These are phyloP conservation scores for Microctonus brassicae DNA, from an alignment of 2,888 invertebrate species.

Conservation along the genomic window DNA sequence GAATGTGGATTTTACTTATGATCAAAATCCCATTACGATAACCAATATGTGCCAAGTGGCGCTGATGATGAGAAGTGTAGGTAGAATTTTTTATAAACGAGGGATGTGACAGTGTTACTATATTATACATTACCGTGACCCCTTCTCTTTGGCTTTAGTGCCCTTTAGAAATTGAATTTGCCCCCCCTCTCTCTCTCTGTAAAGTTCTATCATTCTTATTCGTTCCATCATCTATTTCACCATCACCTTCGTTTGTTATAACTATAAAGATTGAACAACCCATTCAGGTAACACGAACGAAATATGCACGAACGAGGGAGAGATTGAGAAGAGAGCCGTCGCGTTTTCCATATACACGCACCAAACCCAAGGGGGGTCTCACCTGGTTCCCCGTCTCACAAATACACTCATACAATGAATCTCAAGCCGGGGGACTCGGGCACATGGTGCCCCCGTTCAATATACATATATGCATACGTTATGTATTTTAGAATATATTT, in stretches of 20 bases:
- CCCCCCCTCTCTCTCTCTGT: too few species aligned
- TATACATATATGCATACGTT: conserved; percentile 59
- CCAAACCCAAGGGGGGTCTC: conserved; percentile 56
- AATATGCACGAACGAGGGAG: conserved; percentile 24
- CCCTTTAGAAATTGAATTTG: too few species aligned
- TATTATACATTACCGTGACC: background rate
- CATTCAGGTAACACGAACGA: conserved; percentile 57
- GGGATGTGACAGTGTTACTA: conserved; percentile 1
- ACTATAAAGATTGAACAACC: conserved; percentile 28
- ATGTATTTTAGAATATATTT: conserved; percentile 67
- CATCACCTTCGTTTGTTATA: too few species aligned
- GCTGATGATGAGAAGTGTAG: conserved; percentile 43
- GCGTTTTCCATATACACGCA: conserved; percentile 53
- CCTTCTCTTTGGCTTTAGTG: background rate
- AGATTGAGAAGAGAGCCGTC: conserved; percentile 13
- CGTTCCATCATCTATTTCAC: background rate
- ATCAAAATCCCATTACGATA: conserved; percentile 67
- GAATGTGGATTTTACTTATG: conserved; percentile 50
- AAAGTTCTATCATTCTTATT: background rate
- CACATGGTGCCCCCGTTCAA: conserved; percentile 64
- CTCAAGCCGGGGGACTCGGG: conserved; percentile 24
- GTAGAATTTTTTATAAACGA: background rate
- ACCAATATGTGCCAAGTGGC: conserved; percentile 52
- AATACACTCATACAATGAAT: conserved; percentile 42
- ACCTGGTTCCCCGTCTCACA: conserved; percentile 60